Evolutionary conservation across 2,888 invertebrate genomes (phyloP), one percentile per base, ranked within the genome.

Genomic region (Athrips mouffetella): DNA sequence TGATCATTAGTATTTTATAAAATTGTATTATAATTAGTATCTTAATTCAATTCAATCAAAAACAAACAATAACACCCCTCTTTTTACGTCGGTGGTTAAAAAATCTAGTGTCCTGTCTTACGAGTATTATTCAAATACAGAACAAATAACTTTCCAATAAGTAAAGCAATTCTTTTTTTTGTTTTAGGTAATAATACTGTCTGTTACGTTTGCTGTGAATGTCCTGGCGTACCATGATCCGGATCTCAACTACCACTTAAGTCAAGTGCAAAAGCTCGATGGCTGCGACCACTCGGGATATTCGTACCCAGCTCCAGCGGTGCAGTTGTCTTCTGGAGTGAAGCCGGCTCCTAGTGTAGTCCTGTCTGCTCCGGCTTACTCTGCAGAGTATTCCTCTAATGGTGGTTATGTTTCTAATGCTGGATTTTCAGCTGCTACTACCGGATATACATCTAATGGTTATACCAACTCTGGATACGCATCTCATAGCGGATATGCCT

Each of bases 251-350:
- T 87, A 87, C 59, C 87, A 88, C 58, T 58, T 88, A 45, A 80
- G 69, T 53, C 80, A 86, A 73, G 62, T 83, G 52, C 85, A 87
- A 59, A 77, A 73, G 52, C 59, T 67, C 13, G 69, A 73, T 53
- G 83, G 83, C 50, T 63, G 62, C 31, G 68, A 78, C 46, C 72
- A 77, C 16, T 91, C 91, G 2, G 91, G 91, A 2, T 91, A 91
- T 64, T 76, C 88, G 1, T 91, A 91, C 67, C 77, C 89, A 29
- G 78, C 85, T 2, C 91, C 91, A 2, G 68, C 89, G 16, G 74
- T 91, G 1, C 90, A 90, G 62, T 76, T 91, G 25, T 81, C 89
- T 2, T 70, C 78, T 6, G 78, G 84, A 40, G 60, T 77, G 40
- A 80, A 81, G 53, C 62, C 65, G 8, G 65, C 65, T 0, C 65